These are phyloP conservation scores for Siphlonurus alternatus DNA, from an alignment of 2,888 invertebrate genomes.

Conservation along the genomic window DNA sequence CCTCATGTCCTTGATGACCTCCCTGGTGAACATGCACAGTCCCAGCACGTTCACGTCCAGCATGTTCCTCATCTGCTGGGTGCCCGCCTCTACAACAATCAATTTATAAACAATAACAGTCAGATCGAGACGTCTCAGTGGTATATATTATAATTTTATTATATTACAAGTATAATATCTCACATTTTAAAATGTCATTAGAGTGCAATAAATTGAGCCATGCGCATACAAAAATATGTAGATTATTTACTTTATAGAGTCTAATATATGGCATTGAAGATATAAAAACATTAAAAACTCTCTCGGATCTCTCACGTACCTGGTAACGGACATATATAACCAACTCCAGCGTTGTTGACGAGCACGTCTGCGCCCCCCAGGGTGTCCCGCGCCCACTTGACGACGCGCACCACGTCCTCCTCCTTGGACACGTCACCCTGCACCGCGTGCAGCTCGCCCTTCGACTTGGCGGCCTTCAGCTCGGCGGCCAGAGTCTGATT, in stretches of 20 bases:
- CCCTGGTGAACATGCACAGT: not conserved
- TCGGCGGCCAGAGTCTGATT: not conserved
- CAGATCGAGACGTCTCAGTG: too few relatives aligned
- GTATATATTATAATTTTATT: too few relatives aligned
- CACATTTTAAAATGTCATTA: too few relatives aligned
- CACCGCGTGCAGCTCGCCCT: not conserved
- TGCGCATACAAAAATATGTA: too few relatives aligned
- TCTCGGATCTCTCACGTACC: not conserved
- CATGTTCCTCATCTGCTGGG: not conserved
- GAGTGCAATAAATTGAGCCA: too few relatives aligned
- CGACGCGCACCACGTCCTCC: not conserved
- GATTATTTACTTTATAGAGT: too few relatives aligned
- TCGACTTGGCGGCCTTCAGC: too few relatives aligned
- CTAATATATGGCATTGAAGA: too few relatives aligned
- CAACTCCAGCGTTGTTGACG: not conserved
- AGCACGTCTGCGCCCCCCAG: slow-evolving; percentile 1
- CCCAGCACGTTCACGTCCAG: not conserved
- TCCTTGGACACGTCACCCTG: not conserved
- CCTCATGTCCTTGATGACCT: not conserved
- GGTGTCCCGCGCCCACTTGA: slow-evolving; percentile 1
- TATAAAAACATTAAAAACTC: too few relatives aligned
- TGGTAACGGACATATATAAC: not conserved
- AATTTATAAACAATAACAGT: too few relatives aligned
- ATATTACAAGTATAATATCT: too few relatives aligned
- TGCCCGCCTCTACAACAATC: too few relatives aligned